phyloP scores from a whole-genome alignment of 2,113 vertebrate genomes.

The Gulo gulo region DNA sequence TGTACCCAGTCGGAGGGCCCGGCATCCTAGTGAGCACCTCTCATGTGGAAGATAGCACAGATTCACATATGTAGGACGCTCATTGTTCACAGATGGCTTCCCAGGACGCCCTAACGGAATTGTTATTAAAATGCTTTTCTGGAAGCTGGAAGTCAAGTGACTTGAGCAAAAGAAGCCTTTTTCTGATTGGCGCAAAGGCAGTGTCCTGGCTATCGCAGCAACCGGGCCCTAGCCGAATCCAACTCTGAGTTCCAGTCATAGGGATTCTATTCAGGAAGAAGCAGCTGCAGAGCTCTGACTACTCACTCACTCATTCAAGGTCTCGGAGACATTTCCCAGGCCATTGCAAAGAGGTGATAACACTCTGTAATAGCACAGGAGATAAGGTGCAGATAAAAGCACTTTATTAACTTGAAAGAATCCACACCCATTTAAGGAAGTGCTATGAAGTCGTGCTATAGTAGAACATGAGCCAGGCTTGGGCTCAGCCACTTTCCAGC shows the following conservation, averaged over 20 bases:
- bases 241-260: neutral
- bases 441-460: neutral
- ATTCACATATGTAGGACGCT: neutral
- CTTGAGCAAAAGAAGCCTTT: neutral
- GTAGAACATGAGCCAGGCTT: neutral
- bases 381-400: neutral
- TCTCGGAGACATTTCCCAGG: neutral
- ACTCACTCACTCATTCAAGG: neutral
- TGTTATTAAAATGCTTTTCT: neutral
- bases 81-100: neutral
- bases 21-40: neutral
- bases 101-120: neutral
- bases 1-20: neutral
- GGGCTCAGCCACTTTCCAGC: neutral
- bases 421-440: neutral
- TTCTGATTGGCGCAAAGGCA: neutral
- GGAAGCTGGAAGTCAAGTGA: neutral
- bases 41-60: fast-evolving
- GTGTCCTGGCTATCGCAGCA: neutral
- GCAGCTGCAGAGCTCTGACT: neutral
- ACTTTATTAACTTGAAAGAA: neutral
- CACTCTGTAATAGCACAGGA: neutral
- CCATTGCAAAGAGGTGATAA: neutral
- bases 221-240: neutral
- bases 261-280: neutral